These are phyloP conservation scores for Papilio elwesi DNA, from an alignment of 2,888 invertebrate genomes.

Conservation along the genomic window DNA sequence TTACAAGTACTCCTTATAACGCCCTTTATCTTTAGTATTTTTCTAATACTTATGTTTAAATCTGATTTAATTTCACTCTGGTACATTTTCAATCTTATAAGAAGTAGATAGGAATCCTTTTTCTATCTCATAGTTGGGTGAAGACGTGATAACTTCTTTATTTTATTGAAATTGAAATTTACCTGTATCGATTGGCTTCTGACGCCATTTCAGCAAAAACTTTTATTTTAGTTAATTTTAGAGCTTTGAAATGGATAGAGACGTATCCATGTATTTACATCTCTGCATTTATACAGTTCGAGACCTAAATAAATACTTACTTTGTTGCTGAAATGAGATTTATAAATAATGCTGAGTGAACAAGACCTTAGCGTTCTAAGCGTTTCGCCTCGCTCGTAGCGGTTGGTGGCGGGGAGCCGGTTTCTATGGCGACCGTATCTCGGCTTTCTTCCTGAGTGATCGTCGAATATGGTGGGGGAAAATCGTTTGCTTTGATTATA, in stretches of 20 bases:
- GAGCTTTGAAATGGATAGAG: not conserved
- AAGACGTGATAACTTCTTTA: no score
- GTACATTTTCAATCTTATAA: no score
- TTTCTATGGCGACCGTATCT: conserved; percentile 71
- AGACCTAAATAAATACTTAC: conserved; percentile 41
- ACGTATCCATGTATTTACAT: conserved; percentile 3
- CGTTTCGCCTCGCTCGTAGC: conserved; percentile 36
- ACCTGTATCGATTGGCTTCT: no score
- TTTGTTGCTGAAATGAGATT: conserved; percentile 38
- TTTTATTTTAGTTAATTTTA: no score
- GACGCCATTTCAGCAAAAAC: no score
- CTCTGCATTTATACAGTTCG: conserved; percentile 9
- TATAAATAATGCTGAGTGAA: conserved; percentile 40
- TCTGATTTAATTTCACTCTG: no score
- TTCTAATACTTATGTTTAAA: no score
- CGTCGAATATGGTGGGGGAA: conserved; percentile 55
- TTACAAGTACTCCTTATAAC: no score
- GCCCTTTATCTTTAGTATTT: no score
- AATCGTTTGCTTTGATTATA: conserved; percentile 50
- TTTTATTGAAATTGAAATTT: no score
- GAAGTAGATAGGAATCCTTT: no score
- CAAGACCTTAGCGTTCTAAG: conserved; percentile 37
- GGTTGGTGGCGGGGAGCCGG: conserved; percentile 47
- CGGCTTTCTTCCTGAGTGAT: conserved; percentile 71
- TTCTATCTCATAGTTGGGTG: no score